A percentile compares a stretch with the other conserved stretches of the same genome.
These are phyloP conservation scores for Mythimna loreyi DNA, from an alignment of 2,888 invertebrate genomes.

Conservation along the genomic window DNA sequence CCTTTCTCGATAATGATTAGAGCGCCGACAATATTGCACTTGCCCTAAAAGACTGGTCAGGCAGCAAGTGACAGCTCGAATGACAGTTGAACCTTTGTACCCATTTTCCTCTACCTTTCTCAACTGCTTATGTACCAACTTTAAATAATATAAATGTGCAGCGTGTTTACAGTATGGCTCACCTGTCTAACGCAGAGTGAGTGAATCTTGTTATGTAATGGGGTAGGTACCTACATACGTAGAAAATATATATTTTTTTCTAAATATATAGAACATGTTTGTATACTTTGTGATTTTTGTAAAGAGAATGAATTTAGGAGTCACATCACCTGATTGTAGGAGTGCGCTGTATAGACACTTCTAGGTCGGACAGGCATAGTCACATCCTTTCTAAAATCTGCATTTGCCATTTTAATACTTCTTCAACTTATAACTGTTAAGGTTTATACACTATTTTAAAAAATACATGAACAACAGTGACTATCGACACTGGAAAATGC, in stretches of 20 bases:
- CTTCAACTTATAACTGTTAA: conserved; percentile 81
- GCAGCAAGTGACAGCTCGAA: not conserved
- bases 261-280: not conserved
- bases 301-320: not conserved
- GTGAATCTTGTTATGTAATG: too few species aligned
- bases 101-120: too few species aligned
- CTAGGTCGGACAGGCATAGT: conserved; percentile 91
- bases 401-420: conserved; percentile 87
- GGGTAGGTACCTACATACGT: too few species aligned
- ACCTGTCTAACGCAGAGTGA: too few species aligned
- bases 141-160: too few species aligned
- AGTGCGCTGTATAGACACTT: conserved; percentile 93
- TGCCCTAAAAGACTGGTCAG: not conserved
- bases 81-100: not conserved
- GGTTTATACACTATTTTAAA: conserved; percentile 83
- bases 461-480: conserved; percentile 86
- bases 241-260: not conserved
- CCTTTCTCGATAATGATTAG: not conserved
- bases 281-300: not conserved
- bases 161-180: too few species aligned
- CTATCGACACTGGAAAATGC: conserved; percentile 82
- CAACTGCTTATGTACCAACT: too few species aligned
- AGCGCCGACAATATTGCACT: too few species aligned
- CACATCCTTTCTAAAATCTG: conserved; percentile 88
- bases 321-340: conserved; percentile 88